Evolutionary conservation across 2,888 invertebrate genomes (phyloP).

Genomic region (Masnerella sp.): DNA sequence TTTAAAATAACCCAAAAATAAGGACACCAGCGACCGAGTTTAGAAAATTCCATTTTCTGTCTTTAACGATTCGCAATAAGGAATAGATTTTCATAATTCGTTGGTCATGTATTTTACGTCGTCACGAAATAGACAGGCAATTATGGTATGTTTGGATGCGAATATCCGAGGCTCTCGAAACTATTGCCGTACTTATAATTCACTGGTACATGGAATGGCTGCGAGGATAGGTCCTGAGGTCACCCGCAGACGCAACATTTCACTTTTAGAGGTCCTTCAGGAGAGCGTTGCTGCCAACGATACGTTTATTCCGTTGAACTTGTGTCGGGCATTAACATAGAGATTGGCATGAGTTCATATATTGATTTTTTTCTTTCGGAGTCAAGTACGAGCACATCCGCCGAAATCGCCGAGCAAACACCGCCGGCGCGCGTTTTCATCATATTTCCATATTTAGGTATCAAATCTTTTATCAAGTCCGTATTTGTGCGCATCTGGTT

Average conservation of each 20-base stretch:
- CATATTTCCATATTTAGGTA: conserved; percentile 24
- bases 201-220: conserved; percentile 69
- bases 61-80: no score
- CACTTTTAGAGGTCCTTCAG: conserved; percentile 77
- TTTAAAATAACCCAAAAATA: no score
- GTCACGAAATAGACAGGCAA: conserved; percentile 46
- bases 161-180: conserved; percentile 44
- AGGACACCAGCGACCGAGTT: no score
- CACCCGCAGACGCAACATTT: conserved; percentile 78
- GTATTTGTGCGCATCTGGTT: no score
- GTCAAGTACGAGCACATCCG: conserved; percentile 71
- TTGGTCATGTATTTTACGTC: conserved; percentile 42
- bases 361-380: conserved; percentile 72
- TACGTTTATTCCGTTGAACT: conserved; percentile 62
- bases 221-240: conserved; percentile 73
- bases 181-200: conserved; percentile 69
- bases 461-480: no score
- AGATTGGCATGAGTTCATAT: conserved; percentile 77
- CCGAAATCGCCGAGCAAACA: conserved; percentile 58
- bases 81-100: no score
- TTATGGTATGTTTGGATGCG: conserved; percentile 39
- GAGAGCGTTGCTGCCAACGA: conserved; percentile 67
- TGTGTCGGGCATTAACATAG: conserved; percentile 74
- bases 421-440: conserved; percentile 22
- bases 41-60: no score